Base-by-base conservation (phyloP, 2,888 invertebrate species). In the Itoplectis maculator region DNA sequence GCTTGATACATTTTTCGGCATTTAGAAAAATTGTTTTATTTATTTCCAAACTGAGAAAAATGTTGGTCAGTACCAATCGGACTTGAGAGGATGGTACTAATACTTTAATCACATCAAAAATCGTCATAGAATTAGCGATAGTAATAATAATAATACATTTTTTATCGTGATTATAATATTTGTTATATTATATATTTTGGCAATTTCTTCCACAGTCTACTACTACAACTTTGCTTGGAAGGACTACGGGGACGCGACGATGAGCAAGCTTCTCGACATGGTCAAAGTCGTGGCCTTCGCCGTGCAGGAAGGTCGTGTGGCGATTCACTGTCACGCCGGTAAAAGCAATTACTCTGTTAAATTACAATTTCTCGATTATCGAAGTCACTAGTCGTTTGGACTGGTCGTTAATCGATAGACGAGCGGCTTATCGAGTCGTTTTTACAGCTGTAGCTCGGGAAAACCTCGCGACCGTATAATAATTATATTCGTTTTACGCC, bases 161-260 rank as follows among this genome's bases (percentile, higher is more conserved):
- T 3, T 5, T 29, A 5, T 29, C 29, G 29, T 29, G 5, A 29
- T n/a, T n/a, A n/a, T n/a, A n/a, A n/a, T n/a, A n/a, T n/a, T n/a
- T n/a, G n/a, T n/a, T n/a, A n/a, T n/a, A n/a, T n/a, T n/a, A n/a
- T n/a, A 59, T 59, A 15, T n/a, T n/a, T 42, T 23, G 3, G 23
- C 29, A 54, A 23, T 81, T 78, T 40, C 70, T 84, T n/a, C 93
- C 93, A 37, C 94, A 97, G 97, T 98, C 84, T 98, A 96, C 93
- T 97, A 97, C 93, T 98, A 98, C 94, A 98, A 98, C 93, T 98
- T 97, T 92, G 96, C 96, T 2, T 97, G 97, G 96, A 95, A 96
- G 47, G 98, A 98, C 92, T 98, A 97, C 92, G 97, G 97, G 0
- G 96, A 97, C 79, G 96, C 97, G 0, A 95, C 96, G 2, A 93